Evolutionary conservation across 2,797 vertebrate species (phyloP), one percentile per base, ranked within the genome.

Genomic region (Mycteria americana): DNA sequence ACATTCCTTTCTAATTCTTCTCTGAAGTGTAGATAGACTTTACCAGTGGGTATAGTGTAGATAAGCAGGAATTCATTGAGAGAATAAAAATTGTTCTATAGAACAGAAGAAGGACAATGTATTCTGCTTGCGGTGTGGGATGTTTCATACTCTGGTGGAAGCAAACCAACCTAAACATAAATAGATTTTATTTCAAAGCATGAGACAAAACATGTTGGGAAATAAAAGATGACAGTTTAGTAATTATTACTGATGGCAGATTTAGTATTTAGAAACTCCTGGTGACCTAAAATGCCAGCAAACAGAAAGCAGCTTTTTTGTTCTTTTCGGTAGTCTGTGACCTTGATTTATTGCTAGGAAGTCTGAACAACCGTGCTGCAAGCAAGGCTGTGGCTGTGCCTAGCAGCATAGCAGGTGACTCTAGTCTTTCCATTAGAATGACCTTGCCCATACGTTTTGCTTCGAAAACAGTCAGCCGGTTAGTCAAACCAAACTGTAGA

Each of bases 261-360:
- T 51, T 53, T 80, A 60, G 31, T 75, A 50, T 24, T 51, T 62
- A 69, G 64, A 62, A 92, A 23, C 11, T 62, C 19, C 10, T 3
- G 2, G 5, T 70, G 63, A 67, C 28, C 24, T 79, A 17, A 72
- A 84, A 79, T 67, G 9, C 9, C 7, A 2, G 18, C 37, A 53
- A 56, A 15, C 1, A 2, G 25, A 65, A 80, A 45, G 72, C 2
- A 18, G n/a, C 15, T 19, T 87, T 73, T 83, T 46, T 0, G 0
- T 67, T 77, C 21, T 67, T 85, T 77, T 70, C 6, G 3, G 25
- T 68, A 64, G 64, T 43, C 48, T 53, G 10, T 92, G 69, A 72
- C 56, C 78, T 86, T 92, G 56, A n/a, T 82, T 87, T 81, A 21
- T 53, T 56, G 28, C 8, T 88, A 46, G 35, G 64, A 81, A 48